Evolutionary conservation across 1,140 invertebrate genomes (phyloP), one percentile per base, ranked within the genome.

Genomic region (Orchesella cincta): DNA sequence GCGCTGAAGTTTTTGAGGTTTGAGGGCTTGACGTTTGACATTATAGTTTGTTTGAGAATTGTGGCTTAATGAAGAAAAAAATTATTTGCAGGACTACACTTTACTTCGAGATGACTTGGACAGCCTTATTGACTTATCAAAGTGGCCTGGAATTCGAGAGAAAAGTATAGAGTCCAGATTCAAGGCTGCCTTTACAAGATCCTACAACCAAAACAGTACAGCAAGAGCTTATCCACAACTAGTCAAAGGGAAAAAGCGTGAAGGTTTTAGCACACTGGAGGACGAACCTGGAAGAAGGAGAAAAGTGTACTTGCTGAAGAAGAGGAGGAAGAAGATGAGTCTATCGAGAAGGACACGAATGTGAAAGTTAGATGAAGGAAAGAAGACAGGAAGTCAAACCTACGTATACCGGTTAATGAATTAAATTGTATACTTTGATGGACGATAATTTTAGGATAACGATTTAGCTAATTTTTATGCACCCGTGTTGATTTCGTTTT

Each of bases 51-150:
- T 14, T 51, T 51, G 46, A 14, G n/a, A 14, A 12, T 51, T n/a
- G 12, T n/a, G 12, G n/a, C n/a, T 51, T n/a, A n/a, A n/a, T n/a
- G n/a, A n/a, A n/a, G 12, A 64, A 8, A 64, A 23, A 64, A 46
- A 12, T 74, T 31, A 35, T 64, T 1, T 73, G 70, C 91, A 91
- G 82, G 85, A 89, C 16, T 98, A 98, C 86, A 90, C 93, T 85
- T 87, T 99, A 51, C 84, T 95, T 31, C 90, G 94, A 80, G 96
- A 98, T 82, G 97, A 99, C 85, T 87, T 97, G 81, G 95, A 98
- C 79, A 93, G 92, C 18, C 86, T 98, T 14, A 85, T 92, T 16
- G 96, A 98, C 84, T 83, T 98, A 20, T 91, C 92, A 0, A 82
- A 89, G n/a, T 98, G 95, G 95, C 91, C 93, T 0, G 90, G 90